Evolutionary conservation across 2,797 vertebrate species (phyloP).

Genomic region (Enteromius anoplus): DNA sequence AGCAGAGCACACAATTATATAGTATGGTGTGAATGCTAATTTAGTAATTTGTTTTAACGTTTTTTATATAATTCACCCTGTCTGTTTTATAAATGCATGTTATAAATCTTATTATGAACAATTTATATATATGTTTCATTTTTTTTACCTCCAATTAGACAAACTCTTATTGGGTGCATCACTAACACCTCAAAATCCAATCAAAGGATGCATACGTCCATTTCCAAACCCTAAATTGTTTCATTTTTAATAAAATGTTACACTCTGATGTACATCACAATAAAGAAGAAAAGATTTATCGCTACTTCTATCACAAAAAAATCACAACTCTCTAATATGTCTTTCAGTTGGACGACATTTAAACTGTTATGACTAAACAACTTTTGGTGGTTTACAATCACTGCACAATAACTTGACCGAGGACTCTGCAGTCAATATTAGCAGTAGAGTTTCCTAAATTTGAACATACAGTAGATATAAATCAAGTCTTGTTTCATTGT

Average conservation of each 20-base stretch:
- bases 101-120: not conserved
- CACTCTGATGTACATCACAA: not conserved
- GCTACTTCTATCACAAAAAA: not conserved
- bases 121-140: not conserved
- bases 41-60: not conserved
- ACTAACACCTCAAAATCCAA: not conserved
- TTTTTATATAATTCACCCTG: not conserved
- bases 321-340: not conserved
- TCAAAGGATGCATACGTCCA: not conserved
- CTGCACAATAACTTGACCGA: constrained; percentile 12
- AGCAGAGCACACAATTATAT: not conserved
- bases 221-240: not conserved
- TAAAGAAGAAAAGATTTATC: not conserved
- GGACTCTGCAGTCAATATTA: constrained; percentile 14
- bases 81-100: not conserved
- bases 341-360: not conserved
- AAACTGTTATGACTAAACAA: constrained; percentile 1
- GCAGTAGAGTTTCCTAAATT: constrained; percentile 24
- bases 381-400: constrained; percentile 15
- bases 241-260: not conserved
- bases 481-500: constrained; percentile 62
- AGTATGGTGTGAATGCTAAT: not conserved
- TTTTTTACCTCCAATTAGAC: not conserved
- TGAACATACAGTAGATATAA: not conserved
- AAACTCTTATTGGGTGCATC: not conserved